phyloP scores from a whole-genome alignment of 64 coral and sea anemone genomes.

The Porites australiensis region DNA sequence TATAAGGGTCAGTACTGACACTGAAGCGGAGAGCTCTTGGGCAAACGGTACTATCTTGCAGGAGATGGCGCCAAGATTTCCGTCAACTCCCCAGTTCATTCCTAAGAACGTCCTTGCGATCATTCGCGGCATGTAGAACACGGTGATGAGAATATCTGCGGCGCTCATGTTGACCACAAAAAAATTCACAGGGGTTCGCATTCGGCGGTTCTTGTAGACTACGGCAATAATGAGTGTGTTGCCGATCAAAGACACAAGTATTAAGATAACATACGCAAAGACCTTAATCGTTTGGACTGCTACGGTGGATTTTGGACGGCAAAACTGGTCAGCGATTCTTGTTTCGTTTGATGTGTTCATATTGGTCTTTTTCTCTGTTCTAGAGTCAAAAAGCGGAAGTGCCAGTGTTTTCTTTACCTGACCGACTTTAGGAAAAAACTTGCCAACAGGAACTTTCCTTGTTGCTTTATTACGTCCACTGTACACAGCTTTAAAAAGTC shows the following conservation, averaged over 20 bases:
- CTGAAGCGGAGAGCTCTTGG: constrained; percentile 56
- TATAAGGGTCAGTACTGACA: constrained; percentile 54
- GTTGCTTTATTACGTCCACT: no score
- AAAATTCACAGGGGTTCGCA: constrained; percentile 70
- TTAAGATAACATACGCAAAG: constrained; percentile 32
- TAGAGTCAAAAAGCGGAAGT: no score
- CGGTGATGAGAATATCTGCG: constrained; percentile 59
- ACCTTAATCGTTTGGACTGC: neutral
- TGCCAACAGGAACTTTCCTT: no score
- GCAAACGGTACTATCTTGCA: constrained; percentile 53
- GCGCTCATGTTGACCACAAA: constrained; percentile 63
- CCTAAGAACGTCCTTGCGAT: constrained; percentile 43
- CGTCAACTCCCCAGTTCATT: constrained; percentile 41
- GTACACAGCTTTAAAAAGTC: no score
- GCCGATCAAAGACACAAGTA: constrained; percentile 41
- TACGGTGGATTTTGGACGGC: neutral
- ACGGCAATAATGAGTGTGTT: constrained; percentile 56
- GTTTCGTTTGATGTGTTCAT: constrained; percentile 4
- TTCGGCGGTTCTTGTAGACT: constrained; percentile 36
- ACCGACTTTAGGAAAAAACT: no score
- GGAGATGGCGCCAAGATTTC: constrained; percentile 6
- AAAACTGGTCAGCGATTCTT: neutral
- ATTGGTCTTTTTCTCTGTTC: neutral
- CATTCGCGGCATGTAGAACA: constrained; percentile 78
- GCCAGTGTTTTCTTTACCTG: no score